A percentile compares a stretch with the other conserved stretches of the same genome.
Conservation (phyloP, 2,797 vertebrate species). For the Anguilla marmorata region DNA sequence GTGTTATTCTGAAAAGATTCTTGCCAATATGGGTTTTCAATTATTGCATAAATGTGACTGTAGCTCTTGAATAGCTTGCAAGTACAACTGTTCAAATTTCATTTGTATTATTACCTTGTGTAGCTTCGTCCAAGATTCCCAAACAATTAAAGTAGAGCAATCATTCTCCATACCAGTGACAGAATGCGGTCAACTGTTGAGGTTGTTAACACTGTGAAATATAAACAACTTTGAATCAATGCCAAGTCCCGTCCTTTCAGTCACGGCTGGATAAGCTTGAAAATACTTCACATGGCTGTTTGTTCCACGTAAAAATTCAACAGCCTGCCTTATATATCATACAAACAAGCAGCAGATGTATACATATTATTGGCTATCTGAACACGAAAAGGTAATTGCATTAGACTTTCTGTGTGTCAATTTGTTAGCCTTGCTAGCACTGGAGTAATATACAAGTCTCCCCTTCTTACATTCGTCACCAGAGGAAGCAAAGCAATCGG, state of each 20-base stretch:
- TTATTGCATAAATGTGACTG: background rate
- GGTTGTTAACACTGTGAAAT: background rate
- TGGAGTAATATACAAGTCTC: too few species aligned
- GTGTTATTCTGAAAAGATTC: background rate
- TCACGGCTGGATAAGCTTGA: background rate
- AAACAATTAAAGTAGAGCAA: background rate
- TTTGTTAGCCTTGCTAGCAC: too few species aligned
- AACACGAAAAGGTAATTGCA: background rate
- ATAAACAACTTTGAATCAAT: constrained; percentile 2
- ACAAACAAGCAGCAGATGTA: background rate
- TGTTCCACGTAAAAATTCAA: background rate
- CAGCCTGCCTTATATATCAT: background rate
- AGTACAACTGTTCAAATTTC: background rate
- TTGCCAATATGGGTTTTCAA: background rate
- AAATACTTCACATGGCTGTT: background rate
- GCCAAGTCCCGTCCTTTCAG: background rate
- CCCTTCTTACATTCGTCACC: background rate
- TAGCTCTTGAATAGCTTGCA: background rate
- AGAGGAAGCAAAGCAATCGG: background rate
- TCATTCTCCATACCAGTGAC: background rate
- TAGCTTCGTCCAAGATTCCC: background rate
- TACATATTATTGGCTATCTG: background rate
- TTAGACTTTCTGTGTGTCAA: background rate
- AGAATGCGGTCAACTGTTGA: background rate
- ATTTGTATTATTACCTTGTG: background rate